A percentile compares a stretch with the other conserved stretches of the same genome.
phyloP scores from a whole-genome alignment of 2,113 vertebrate genomes.

The Myotis brandtii region DNA sequence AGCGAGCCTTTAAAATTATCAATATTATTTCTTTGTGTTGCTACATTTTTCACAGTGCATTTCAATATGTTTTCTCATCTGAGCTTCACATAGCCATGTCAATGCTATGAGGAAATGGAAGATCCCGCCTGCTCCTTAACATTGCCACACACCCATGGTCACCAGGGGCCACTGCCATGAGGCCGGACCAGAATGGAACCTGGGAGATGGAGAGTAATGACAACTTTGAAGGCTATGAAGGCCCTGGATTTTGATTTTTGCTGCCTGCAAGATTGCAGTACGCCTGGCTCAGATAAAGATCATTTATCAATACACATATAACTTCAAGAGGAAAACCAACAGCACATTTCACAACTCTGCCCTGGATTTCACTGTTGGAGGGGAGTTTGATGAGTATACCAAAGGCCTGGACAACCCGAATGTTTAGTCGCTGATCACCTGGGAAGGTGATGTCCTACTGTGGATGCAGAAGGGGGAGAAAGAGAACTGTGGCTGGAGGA shows the following conservation, averaged over 20 bases:
- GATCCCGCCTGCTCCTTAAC: not conserved
- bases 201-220: conserved; percentile 96
- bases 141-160: conserved; percentile 81
- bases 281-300: conserved; percentile 94
- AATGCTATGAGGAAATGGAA: not conserved
- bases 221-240: conserved; percentile 94
- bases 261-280: conserved; percentile 94
- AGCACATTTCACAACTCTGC: conserved; percentile 97
- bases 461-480: conserved; percentile 96
- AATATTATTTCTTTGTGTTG: not conserved
- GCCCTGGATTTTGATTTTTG: conserved; percentile 96
- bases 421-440: conserved; percentile 92
- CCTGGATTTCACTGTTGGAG: conserved; percentile 91
- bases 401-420: conserved; percentile 93
- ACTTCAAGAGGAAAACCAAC: conserved; percentile 93
- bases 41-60: not conserved
- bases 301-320: conserved; percentile 92
- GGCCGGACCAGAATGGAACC: conserved; percentile 92
- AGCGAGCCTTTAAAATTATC: not conserved
- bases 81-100: not conserved
- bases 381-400: conserved; percentile 94
- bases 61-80: not conserved
- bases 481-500: conserved; percentile 94
- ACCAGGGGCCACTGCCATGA: conserved; percentile 86
- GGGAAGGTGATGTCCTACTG: conserved; percentile 94